These are phyloP conservation scores for Plectus sambesii DNA, from an alignment of 1,140 invertebrate species.

Conservation along the genomic window DNA sequence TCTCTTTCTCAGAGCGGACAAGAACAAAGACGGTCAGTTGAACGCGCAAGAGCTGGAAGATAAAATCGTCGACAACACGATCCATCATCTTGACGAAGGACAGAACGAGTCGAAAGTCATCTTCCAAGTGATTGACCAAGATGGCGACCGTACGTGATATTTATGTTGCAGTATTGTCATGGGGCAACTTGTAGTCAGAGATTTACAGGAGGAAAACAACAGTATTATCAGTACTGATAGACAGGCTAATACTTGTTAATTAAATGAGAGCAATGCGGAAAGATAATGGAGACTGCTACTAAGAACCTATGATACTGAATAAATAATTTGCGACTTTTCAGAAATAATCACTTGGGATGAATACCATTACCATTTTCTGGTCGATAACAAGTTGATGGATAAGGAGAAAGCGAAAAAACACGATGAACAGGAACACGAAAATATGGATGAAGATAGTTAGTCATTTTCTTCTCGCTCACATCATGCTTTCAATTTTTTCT, in stretches of 20 bases:
- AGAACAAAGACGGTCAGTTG: background rate
- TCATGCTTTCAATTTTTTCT: too few species aligned
- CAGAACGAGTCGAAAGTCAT: slow-evolving; percentile 13
- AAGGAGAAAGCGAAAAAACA: slow-evolving; percentile 22
- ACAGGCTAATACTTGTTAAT: too few species aligned
- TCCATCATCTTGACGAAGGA: slow-evolving; percentile 22
- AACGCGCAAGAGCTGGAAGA: slow-evolving; percentile 1
- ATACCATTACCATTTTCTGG: slow-evolving; percentile 25
- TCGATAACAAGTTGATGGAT: slow-evolving; percentile 23
- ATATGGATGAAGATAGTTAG: slow-evolving; percentile 16
- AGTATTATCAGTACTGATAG: too few species aligned
- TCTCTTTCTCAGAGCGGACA: background rate
- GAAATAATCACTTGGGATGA: slow-evolving; percentile 24
- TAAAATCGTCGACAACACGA: slow-evolving; percentile 17
- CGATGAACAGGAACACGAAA: slow-evolving; percentile 20
- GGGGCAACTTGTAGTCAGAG: too few species aligned
- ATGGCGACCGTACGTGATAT: slow-evolving; percentile 16
- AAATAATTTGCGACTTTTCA: too few species aligned
- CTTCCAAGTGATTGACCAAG: slow-evolving; percentile 22
- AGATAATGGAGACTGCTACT: too few species aligned
- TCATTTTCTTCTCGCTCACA: slow-evolving; percentile 16
- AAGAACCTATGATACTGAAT: background rate
- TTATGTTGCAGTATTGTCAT: too few species aligned
- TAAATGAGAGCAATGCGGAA: too few species aligned
- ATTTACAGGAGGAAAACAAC: too few species aligned